These are phyloP conservation scores for Megaceryle maxima DNA, from an alignment of 2,113 vertebrate species.

Conservation along the genomic window DNA sequence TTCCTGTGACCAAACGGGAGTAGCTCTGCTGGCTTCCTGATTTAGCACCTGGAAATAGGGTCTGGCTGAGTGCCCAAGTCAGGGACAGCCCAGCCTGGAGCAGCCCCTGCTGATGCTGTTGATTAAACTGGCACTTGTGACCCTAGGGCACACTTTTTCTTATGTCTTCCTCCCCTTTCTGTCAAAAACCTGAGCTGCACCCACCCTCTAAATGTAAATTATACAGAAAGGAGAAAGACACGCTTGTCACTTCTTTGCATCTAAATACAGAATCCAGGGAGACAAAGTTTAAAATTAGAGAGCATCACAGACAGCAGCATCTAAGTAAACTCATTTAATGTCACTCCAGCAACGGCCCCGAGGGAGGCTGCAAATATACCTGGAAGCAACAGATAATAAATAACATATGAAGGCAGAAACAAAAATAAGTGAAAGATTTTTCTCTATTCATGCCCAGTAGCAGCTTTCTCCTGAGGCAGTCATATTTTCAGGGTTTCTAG, in stretches of 20 bases:
- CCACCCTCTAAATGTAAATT: neutral
- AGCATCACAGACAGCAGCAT: constrained; percentile 18
- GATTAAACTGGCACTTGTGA: neutral
- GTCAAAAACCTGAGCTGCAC: neutral
- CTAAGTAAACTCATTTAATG: constrained; percentile 60
- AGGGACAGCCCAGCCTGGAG: neutral
- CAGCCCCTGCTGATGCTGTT: neutral
- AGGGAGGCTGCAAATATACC: constrained; percentile 55
- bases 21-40: neutral
- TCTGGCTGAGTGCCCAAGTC: neutral
- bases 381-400: constrained; percentile 65
- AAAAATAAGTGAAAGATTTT: constrained; percentile 24
- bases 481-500: neutral
- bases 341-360: constrained; percentile 29
- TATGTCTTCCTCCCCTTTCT: neutral
- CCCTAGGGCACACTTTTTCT: neutral
- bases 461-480: neutral
- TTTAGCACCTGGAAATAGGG: neutral
- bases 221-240: neutral
- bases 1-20: neutral
- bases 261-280: constrained; percentile 40
- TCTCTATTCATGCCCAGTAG: neutral
- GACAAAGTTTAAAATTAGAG: constrained; percentile 72
- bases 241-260: constrained; percentile 30
- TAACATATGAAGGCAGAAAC: constrained; percentile 26